A percentile compares a stretch with the other conserved stretches of the same genome.
phyloP scores from a whole-genome alignment of 2,113 vertebrate genomes.

The Strix uralensis region DNA sequence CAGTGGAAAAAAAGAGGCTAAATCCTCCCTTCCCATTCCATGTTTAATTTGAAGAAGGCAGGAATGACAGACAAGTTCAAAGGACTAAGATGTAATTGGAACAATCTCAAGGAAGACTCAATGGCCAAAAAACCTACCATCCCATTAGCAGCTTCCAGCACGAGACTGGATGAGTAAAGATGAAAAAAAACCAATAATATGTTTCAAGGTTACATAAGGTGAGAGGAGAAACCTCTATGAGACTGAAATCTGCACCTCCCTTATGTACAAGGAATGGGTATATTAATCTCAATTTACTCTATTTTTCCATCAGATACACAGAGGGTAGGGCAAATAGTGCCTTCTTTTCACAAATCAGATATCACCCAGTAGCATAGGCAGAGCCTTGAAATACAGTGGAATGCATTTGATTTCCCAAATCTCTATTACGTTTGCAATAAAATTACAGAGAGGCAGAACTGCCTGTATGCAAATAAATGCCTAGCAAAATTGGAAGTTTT shows the following conservation, averaged over 20 bases:
- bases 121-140: not conserved
- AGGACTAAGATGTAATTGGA: not conserved
- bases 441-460: not conserved
- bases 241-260: not conserved
- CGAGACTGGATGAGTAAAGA: not conserved
- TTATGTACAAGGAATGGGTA: not conserved
- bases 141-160: not conserved
- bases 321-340: not conserved
- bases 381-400: not conserved
- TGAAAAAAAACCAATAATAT: not conserved
- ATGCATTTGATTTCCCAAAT: conserved; percentile 14
- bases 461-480: not conserved
- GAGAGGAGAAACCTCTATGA: not conserved
- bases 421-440: conserved; percentile 7
- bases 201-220: not conserved
- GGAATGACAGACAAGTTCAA: not conserved
- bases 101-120: not conserved
- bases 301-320: not conserved
- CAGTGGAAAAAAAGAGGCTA: not conserved
- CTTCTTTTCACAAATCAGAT: not conserved
- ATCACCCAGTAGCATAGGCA: not conserved
- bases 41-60: not conserved
- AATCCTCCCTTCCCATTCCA: not conserved
- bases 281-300: conserved; percentile 6
- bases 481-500: conserved; percentile 6